phyloP scores from a whole-genome alignment of 2,113 vertebrate species.

The Coptodon bakossiorum region DNA sequence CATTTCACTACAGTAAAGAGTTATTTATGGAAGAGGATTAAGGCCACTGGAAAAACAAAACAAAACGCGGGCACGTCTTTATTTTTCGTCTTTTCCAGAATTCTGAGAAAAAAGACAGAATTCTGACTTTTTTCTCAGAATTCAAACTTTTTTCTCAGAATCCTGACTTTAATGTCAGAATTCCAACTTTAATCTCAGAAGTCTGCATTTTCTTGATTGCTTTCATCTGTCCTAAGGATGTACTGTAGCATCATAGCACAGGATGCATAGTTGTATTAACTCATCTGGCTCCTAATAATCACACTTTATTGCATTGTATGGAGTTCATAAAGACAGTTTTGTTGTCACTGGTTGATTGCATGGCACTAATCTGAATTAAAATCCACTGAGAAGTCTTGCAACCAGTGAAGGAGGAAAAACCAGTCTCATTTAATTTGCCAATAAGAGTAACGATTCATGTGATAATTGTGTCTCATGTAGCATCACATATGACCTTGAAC shows the following conservation, averaged over 20 bases:
- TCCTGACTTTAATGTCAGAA: fast-evolving
- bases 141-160: fast-evolving
- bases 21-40: neutral
- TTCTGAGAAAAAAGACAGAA: neutral
- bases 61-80: neutral
- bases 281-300: neutral
- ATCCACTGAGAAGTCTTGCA: neutral
- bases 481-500: neutral
- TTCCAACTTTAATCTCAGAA: fast-evolving
- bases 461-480: neutral
- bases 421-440: neutral
- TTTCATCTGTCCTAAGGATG: neutral
- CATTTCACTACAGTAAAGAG: neutral
- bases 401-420: neutral
- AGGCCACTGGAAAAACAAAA: neutral
- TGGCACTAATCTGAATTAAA: neutral
- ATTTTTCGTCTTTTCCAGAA: neutral
- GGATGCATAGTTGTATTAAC: neutral
- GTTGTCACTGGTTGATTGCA: neutral
- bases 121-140: fast-evolving
- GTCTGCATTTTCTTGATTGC: fast-evolving
- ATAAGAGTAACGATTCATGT: neutral
- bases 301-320: neutral
- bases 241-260: neutral
- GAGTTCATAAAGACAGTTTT: neutral